phyloP scores from a whole-genome alignment of 2,113 vertebrate genomes.

The Labeo catla region DNA sequence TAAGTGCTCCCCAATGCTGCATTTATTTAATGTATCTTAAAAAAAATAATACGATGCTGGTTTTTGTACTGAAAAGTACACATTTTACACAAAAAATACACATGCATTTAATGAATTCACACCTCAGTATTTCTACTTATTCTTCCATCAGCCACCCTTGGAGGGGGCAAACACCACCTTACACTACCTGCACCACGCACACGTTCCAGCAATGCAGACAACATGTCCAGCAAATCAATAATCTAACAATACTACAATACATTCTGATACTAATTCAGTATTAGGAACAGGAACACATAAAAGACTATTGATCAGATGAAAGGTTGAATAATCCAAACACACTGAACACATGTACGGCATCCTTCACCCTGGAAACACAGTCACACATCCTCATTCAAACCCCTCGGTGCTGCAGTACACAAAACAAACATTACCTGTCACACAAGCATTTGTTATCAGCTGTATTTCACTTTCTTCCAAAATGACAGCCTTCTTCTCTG shows the following conservation, averaged over 20 bases:
- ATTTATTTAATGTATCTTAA: no score
- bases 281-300: background rate
- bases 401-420: background rate
- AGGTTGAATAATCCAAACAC: background rate
- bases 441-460: background rate
- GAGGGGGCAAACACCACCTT: background rate
- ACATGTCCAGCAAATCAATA: background rate
- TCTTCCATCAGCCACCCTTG: background rate
- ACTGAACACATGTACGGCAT: background rate
- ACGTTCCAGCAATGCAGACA: background rate
- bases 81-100: background rate
- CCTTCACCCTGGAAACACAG: background rate
- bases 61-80: background rate
- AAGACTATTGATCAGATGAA: background rate
- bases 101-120: background rate
- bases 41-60: background rate
- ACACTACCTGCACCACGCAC: background rate
- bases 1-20: no score
- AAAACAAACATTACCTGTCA: constrained; percentile 13
- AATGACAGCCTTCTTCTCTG: background rate
- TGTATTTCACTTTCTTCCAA: background rate
- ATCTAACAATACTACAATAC: background rate
- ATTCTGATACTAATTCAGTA: background rate
- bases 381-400: background rate
- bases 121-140: background rate